These are phyloP conservation scores for Gastracanthus pulcherrimus DNA, from an alignment of 2,888 invertebrate genomes.

Conservation along the genomic window DNA sequence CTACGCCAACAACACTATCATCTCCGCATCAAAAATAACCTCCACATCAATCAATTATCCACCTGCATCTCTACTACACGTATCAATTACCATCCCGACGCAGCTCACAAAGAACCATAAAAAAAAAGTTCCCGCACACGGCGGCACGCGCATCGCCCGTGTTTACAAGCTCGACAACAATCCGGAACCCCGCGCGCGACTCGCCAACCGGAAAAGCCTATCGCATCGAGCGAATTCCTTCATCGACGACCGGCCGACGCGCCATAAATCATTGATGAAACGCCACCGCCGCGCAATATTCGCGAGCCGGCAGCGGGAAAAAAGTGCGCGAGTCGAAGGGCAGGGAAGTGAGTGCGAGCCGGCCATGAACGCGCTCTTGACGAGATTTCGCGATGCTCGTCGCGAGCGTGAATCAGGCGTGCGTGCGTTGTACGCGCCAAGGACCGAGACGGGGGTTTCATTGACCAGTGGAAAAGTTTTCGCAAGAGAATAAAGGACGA, in stretches of 20 bases:
- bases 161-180: too few relatives aligned
- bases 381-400: background rate
- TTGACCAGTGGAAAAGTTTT: background rate
- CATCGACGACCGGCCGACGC: background rate
- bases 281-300: background rate
- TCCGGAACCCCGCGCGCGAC: background rate
- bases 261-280: conserved; percentile 11
- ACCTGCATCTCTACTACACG: too few relatives aligned
- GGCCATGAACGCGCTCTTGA: background rate
- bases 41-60: too few relatives aligned
- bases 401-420: background rate
- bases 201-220: conserved; percentile 27
- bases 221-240: background rate
- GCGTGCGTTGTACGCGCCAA: background rate
- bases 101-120: too few relatives aligned
- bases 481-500: background rate
- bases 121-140: too few relatives aligned
- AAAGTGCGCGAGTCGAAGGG: background rate
- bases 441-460: background rate
- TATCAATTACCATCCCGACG: too few relatives aligned
- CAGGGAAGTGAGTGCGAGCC: background rate
- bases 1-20: too few relatives aligned
- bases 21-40: too few relatives aligned
- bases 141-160: too few relatives aligned
- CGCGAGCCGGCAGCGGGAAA: background rate